Evolutionary conservation across 1,140 invertebrate genomes (phyloP), one percentile per base, ranked within the genome.

Genomic region (Dolichoris vasculosae): DNA sequence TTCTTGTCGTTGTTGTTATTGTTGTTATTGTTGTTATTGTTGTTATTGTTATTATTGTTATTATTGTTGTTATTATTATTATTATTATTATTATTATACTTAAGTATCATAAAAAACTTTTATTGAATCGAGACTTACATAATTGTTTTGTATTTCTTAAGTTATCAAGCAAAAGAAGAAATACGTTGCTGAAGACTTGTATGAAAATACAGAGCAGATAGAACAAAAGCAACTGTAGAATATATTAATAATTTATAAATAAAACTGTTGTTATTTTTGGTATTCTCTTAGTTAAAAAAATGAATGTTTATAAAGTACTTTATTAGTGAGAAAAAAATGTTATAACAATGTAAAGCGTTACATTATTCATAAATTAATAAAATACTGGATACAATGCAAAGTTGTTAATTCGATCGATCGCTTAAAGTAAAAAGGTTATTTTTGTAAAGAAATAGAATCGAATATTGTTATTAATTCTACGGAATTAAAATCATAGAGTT

Each of bases 361-460:
- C 9, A 43, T 43, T 73, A 43, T 73, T 17, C 17, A 73, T 43
- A 43, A 73, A 43, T 73, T 73, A 73, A 73, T 69, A 38, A 69
- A 69, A 38, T 38, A 38, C n/a, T 69, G 15, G n/a, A 73, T 73
- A 43, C 20, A 7, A 43, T 8, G 20, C 20, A 73, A 43, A 26
- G 40, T 73, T 43, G 26, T 17, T 77, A 26, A 55, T 51, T 55
- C 20, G 43, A 55, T 51, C 20, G n/a, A 51, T 55, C 23, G 30
- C 51, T 51, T 55, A 40, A 69, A 78, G 35, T 76, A 92, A 92
- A 91, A 89, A 71, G 17, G 2, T 26, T 55, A 11, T n/a, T 17
- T 55, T 55, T 55, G 17, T 17, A 55, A 55, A 55, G 51, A 55
- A 59, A 59, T 9, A 13, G 2, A 59, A 59, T 26, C 26, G 26